Evolutionary conservation across 2,888 invertebrate species (phyloP).

Genomic region (Acanthopleura granulata): DNA sequence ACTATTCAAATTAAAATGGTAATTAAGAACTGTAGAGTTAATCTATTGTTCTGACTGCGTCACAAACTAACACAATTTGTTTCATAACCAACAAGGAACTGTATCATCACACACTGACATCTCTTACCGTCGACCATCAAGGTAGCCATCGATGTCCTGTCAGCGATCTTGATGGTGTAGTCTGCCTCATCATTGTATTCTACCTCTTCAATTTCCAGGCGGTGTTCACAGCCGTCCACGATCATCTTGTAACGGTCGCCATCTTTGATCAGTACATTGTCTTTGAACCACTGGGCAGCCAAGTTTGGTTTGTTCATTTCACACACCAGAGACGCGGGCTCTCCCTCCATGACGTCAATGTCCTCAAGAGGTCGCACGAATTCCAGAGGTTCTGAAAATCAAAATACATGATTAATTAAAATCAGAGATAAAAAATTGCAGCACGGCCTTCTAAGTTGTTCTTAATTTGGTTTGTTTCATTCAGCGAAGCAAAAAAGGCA

Average conservation of each 20-base stretch:
- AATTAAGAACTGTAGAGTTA: too few species aligned
- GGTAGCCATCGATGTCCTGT: constrained; percentile 80
- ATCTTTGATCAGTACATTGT: constrained; percentile 81
- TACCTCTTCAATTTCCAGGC: constrained; percentile 52
- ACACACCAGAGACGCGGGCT: constrained; percentile 57
- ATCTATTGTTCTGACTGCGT: too few species aligned
- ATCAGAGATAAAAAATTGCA: neutral
- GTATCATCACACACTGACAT: too few species aligned
- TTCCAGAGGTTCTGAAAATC: constrained; percentile 37
- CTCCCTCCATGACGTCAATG: constrained; percentile 52
- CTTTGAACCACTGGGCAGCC: constrained; percentile 62
- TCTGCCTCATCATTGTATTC: constrained; percentile 75
- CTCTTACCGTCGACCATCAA: constrained; percentile 80
- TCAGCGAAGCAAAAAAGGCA: too few species aligned
- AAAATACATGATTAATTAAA: neutral
- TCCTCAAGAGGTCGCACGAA: constrained; percentile 57
- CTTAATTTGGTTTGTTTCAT: too few species aligned
- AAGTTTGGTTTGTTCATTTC: constrained; percentile 58
- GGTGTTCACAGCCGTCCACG: constrained; percentile 75
- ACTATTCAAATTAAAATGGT: too few species aligned
- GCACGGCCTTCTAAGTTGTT: too few species aligned
- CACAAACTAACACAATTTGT: too few species aligned
- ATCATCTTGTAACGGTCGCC: constrained; percentile 86
- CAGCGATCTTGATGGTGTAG: constrained; percentile 81
- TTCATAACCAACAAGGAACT: neutral